Evolutionary conservation across 2,888 invertebrate genomes (phyloP), one percentile per base, ranked within the genome.

Genomic region (Cryptus viduatorius): DNA sequence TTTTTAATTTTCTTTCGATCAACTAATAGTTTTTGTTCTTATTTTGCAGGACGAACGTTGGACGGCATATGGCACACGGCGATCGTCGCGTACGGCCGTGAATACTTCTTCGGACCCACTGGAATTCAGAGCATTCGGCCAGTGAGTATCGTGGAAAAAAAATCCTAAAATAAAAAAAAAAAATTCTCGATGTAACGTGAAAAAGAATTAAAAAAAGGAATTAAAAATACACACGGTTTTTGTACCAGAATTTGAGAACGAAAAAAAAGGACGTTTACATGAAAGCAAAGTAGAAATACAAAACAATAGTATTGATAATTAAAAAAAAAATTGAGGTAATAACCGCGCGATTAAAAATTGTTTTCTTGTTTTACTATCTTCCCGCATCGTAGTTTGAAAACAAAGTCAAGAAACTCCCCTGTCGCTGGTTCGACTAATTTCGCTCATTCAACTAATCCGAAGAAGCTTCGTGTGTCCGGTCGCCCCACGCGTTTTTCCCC

Each of bases 21-120:
- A 12, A 4, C 12, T 81, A 50, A 67, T 46, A 65, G 59, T 24
- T 44, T 76, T 84, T 80, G 44, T 44, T 87, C 72, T 77, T 73
- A 46, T 83, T 92, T 92, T 48, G 3, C 94, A 98, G 98, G 98
- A 61, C 96, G 96, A 89, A 96, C 96, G 90, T 95, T 98, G 86
- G 98, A 98, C 91, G 98, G 98, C 79, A 96, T 98, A 90, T 98
- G 98, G 98, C 98, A 98, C 94, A 98, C 98, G n/a, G 96, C 96
- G n/a, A 95, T 98, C 86, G 97, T 98, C 86, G 97, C 96, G 16
- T 98, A 96, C 94, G 97, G 96, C 71, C 95, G 96, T 87, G 98
- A 98, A 94, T 98, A 97, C 94, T 98, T 97, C 94, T 98, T 96
- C 94, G 98, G 98, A 24, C 96, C 96, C 53, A 94, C 94, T 71